Conservation (phyloP, 2,888 invertebrate genomes). For the Tetrapedia diversipes region DNA sequence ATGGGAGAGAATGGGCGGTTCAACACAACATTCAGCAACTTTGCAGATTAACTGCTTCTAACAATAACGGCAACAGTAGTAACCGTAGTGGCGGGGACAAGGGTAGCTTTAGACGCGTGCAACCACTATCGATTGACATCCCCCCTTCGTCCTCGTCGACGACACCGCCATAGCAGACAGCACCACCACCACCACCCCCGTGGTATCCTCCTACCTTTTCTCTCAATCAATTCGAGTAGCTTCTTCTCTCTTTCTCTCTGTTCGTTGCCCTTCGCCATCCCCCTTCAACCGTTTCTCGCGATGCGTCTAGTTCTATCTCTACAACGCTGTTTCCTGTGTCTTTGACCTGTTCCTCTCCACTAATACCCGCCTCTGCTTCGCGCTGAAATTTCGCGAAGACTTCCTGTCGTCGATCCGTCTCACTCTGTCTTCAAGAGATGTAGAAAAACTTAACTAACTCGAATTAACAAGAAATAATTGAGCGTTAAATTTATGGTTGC, state of each 20-base stretch:
- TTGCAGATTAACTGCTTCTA: slow-evolving; percentile 62
- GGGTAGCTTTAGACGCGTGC: slow-evolving; percentile 74
- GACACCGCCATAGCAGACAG: slow-evolving; percentile 47
- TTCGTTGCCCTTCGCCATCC: slow-evolving; percentile 9
- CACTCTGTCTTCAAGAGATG: too few species aligned
- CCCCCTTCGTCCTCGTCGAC: slow-evolving; percentile 51
- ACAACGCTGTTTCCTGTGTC: not conserved
- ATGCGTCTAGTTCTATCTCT: slow-evolving; percentile 10
- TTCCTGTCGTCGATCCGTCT: not conserved
- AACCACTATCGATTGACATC: slow-evolving; percentile 78
- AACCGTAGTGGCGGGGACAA: slow-evolving; percentile 46
- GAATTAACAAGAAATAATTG: too few species aligned
- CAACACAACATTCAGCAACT: slow-evolving; percentile 53
- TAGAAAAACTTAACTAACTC: too few species aligned
- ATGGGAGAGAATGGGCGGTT: too few species aligned
- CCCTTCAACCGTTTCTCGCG: slow-evolving; percentile 12
- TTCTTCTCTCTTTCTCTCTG: slow-evolving; percentile 26
- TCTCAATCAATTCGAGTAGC: slow-evolving; percentile 74
- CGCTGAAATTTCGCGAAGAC: slow-evolving; percentile 28
- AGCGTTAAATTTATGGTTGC: too few species aligned
- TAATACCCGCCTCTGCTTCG: slow-evolving; percentile 10
- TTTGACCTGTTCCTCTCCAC: slow-evolving; percentile 13
- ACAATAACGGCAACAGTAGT: slow-evolving; percentile 57
- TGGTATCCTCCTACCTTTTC: slow-evolving; percentile 71
- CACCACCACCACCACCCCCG: slow-evolving; percentile 38